These are phyloP conservation scores for Orycteropus afer DNA, from an alignment of 2,113 vertebrate species.

Conservation along the genomic window DNA sequence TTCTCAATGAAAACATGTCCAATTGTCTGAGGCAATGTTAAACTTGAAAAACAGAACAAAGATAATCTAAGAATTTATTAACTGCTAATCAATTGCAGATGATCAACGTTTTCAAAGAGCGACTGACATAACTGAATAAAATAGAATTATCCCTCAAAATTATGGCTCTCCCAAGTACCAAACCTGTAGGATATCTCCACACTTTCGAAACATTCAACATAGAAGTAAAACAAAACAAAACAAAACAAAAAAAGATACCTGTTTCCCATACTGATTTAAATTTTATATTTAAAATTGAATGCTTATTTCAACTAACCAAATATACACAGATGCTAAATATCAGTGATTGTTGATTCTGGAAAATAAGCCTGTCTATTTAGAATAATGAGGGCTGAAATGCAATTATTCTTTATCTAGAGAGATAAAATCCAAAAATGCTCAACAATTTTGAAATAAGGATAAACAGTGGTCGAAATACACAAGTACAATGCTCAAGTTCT, in stretches of 20 bases:
- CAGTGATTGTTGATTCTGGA: neutral
- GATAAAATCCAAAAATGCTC: conserved; percentile 23
- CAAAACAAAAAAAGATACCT: neutral
- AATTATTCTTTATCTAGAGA: neutral
- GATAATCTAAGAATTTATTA: neutral
- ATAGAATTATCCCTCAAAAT: neutral
- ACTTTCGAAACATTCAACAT: neutral
- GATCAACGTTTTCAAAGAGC: neutral
- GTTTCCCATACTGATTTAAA: neutral
- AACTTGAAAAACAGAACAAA: conserved; percentile 85
- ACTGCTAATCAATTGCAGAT: neutral
- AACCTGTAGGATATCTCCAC: neutral
- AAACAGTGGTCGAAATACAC: neutral
- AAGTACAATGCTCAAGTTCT: neutral
- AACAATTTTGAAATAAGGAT: conserved; percentile 15
- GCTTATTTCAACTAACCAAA: neutral
- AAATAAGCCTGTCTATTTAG: neutral
- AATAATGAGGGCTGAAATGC: neutral
- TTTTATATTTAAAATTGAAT: conserved; percentile 12
- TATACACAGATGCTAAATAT: neutral
- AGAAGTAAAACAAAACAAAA: conserved; percentile 11
- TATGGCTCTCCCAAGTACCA: neutral
- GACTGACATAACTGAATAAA: neutral
- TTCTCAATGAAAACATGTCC: conserved; percentile 95
- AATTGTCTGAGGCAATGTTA: conserved; percentile 93